Base-by-base conservation (phyloP, 2,113 vertebrate genomes). In the Tyto alba region DNA sequence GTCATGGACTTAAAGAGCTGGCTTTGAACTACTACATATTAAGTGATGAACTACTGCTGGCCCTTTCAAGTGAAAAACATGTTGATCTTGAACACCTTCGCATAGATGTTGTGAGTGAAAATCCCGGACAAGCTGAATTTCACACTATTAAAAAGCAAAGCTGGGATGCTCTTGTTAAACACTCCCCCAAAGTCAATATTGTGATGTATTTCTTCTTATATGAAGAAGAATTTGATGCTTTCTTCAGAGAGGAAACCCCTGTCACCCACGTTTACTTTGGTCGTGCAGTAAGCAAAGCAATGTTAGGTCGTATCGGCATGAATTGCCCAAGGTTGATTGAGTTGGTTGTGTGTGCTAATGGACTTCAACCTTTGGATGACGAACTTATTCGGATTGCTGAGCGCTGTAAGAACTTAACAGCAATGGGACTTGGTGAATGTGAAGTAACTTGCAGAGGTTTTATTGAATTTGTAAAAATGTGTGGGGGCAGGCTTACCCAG, bases 121-220 rank as follows among this genome's bases (percentile, higher is more conserved):
- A 98, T 69, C 98, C 98, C 0, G 98, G 98, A 25, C 97, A 98
- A 32, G 96, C 93, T 10, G 97, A 98, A 11, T 98, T 98, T 82
- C 98, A 98, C 83, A 93, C 96, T 52, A 98, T 98, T 86, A 98
- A 98, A 92, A 98, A 97, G 66, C 98, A 97, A 89, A 98, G 98
- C 95, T 98, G 98, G 98, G 98, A 98, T 23, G 97, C 98, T 27
- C 96, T 98, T 9, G 93, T 98, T 52, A 96, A 85, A 64, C 98
- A 98, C 90, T 98, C 97, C 26, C 98, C 98, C 29, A 98, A 98
- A 91, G 98, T 98, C 80, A 98, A 98, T 94, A 98, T 98, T 38
- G 98, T 98, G 64, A 98, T 98, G 98, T 98, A 98, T 95, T 98
- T 98, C 85, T 98, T 98, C 87, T 81, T 98, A 15, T 98, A 98